Percentiles rank a stretch among this genome's conserved stretches.
Conservation (phyloP, 1,140 invertebrate species). For the Euura lappo region DNA sequence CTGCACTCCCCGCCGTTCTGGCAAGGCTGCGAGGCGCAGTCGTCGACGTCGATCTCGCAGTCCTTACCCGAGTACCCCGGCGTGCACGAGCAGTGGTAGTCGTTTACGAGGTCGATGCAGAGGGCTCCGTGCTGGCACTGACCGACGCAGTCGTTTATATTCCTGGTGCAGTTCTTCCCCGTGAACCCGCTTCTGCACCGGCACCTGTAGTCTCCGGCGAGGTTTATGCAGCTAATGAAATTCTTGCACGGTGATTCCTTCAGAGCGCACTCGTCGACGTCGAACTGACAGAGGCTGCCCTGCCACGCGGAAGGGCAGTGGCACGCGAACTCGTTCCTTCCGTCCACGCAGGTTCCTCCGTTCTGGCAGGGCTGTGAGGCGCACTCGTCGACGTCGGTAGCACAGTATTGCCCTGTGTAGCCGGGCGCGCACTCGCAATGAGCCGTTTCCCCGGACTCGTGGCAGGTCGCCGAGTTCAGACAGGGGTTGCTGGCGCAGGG, state of each 20-base stretch:
- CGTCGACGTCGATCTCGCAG: conserved; percentile 74
- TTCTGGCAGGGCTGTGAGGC: conserved; percentile 84
- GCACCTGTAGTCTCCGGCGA: conserved; percentile 84
- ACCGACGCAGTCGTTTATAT: conserved; percentile 87
- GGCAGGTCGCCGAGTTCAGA: conserved; percentile 82
- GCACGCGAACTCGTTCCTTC: conserved; percentile 77
- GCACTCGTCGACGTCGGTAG: conserved; percentile 84
- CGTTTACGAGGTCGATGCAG: conserved; percentile 84
- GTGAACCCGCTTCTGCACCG: conserved; percentile 85
- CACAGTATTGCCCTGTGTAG: conserved; percentile 84
- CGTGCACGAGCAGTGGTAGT: conserved; percentile 83
- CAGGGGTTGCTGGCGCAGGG: conserved; percentile 91
- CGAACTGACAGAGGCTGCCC: conserved; percentile 79
- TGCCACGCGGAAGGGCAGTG: conserved; percentile 82
- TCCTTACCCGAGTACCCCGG: conserved; percentile 80
- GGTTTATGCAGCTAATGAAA: conserved; percentile 79
- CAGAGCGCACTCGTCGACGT: conserved; percentile 63
- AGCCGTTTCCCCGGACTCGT: conserved; percentile 55
- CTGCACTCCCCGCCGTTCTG: conserved; percentile 84
- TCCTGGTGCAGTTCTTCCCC: conserved; percentile 84
- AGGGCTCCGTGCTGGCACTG: conserved; percentile 87
- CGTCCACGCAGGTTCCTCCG: conserved; percentile 82
- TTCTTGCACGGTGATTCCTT: conserved; percentile 77
- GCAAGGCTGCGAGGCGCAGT: conserved; percentile 80
- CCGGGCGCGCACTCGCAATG: conserved; percentile 85